Evolutionary conservation across 2,113 vertebrate genomes (phyloP).

Genomic region (Lycocorax pyrrhopterus): DNA sequence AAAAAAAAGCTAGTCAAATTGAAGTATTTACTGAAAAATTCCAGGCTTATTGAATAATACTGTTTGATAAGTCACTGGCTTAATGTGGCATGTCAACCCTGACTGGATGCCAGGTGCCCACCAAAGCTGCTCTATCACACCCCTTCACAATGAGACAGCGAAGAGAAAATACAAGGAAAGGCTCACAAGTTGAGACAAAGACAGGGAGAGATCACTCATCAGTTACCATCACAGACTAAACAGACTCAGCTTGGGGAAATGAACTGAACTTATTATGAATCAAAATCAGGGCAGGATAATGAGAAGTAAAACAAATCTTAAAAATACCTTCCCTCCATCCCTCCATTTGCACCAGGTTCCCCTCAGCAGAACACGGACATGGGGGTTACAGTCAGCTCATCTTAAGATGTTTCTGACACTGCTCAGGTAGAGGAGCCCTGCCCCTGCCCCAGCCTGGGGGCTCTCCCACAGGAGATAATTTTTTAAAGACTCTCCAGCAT

Average conservation of each 20-base stretch:
- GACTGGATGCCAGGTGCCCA: background rate
- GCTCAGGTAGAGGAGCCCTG: background rate
- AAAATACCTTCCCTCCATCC: background rate
- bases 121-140: background rate
- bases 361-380: accelerated
- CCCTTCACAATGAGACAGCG: background rate
- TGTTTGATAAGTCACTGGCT: background rate
- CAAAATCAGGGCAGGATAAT: background rate
- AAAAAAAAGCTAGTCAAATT: background rate
- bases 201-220: background rate
- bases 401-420: background rate
- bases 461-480: background rate
- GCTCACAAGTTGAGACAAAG: background rate
- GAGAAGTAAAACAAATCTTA: background rate
- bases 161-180: background rate
- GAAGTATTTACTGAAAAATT: background rate
- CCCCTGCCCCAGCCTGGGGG: background rate
- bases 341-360: background rate
- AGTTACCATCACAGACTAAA: background rate
- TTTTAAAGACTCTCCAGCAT: background rate
- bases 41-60: background rate
- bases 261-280: background rate
- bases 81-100: background rate
- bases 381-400: background rate
- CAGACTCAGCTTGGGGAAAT: background rate